Evolutionary conservation across 2,888 invertebrate genomes (phyloP), one percentile per base, ranked within the genome.

Genomic region (Ephialtes manifestator): DNA sequence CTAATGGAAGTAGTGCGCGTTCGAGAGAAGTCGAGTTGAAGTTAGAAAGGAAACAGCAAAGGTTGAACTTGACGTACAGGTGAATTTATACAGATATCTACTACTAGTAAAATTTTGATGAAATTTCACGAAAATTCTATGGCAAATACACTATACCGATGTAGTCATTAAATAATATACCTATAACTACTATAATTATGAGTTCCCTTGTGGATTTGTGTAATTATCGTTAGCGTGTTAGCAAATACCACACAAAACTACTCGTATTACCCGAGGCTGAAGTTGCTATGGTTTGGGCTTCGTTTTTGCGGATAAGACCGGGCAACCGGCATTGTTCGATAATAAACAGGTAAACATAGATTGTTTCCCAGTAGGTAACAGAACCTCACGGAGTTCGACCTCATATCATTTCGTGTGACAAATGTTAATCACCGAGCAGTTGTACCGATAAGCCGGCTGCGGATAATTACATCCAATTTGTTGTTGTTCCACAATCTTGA

Each of bases 391-490:
- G 65, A 55, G 39, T 18, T 39, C 53, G 55, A 55, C 65, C 70
- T 58, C 65, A 75, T 79, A 82, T 79, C 79, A 79, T 82, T 82
- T 76, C 63, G 43, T 13, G 43, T 71, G 85, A 82, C 82, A 71
- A 85, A 82, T 82, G 75, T 82, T 82, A 79, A 85, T 82, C 39
- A 68, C 65, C 53, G 18, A 28, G 43, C 51, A 53, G 46, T 43
- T 4, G 75, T 55, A 28, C 63, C 81, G 79, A 82, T 85, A 82
- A 85, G 58, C 79, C 20, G 51, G 58, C 70, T 65, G 75, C 70
- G 58, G 58, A 76, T 85, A 80, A 85, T 82, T 80, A 48, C 58
- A 67, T 58, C 76, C 76, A 82, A 80, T 85, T 76, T 82, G 85
- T 82, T 72, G 63, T 58, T 48, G 74, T 48, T 71, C 48, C 65